Evolutionary conservation across 2,888 invertebrate species (phyloP).

Genomic region (Seladonia tumulorum): DNA sequence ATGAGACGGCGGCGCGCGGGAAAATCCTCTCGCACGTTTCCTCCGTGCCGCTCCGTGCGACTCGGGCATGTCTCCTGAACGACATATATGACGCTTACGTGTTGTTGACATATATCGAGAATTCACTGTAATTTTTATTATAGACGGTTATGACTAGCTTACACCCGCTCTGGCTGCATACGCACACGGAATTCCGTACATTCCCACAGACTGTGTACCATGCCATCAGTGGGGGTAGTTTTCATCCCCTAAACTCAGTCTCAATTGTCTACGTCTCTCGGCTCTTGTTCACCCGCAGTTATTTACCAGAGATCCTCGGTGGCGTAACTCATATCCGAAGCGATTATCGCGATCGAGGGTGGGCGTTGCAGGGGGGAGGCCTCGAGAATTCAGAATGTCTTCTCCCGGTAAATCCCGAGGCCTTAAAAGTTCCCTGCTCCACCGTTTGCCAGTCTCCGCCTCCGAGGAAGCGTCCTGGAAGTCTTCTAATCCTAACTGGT

Average conservation of each 20-base stretch:
- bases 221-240: background rate
- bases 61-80: too few species aligned
- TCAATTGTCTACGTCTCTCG: too few species aligned
- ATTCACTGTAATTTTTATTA: too few species aligned
- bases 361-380: background rate
- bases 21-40: slow-evolving; percentile 7
- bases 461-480: slow-evolving; percentile 21
- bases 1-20: slow-evolving; percentile 54
- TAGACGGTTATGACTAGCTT: too few species aligned
- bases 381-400: background rate
- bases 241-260: background rate
- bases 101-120: too few species aligned
- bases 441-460: slow-evolving; percentile 23
- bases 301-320: background rate
- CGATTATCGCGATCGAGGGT: slow-evolving; percentile 2
- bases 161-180: too few species aligned
- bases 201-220: too few species aligned
- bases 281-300: background rate
- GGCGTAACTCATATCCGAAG: background rate
- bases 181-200: too few species aligned
- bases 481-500: slow-evolving; percentile 43
- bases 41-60: background rate
- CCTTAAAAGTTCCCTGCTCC: slow-evolving; percentile 50
- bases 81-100: too few species aligned
- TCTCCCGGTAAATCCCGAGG: slow-evolving; percentile 26